Evolutionary conservation across 2,888 invertebrate genomes (phyloP).

Genomic region (Schizaphis graminum): DNA sequence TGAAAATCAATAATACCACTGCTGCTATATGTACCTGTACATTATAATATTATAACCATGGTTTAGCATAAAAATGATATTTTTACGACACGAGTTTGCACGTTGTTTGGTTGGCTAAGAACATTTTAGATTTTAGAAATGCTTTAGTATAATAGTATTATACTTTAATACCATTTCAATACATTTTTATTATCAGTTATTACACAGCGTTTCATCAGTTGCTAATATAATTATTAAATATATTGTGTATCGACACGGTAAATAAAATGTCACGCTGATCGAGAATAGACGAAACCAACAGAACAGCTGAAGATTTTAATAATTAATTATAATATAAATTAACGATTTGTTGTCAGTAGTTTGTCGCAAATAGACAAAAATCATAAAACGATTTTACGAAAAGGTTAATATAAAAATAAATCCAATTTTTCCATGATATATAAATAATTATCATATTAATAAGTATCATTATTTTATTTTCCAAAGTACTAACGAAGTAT

Average conservation of each 20-base stretch:
- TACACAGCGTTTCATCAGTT: background rate
- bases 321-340: background rate
- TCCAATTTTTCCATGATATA: background rate
- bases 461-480: background rate
- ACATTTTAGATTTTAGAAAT: background rate
- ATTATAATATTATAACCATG: background rate
- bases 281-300: background rate
- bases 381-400: background rate
- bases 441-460: background rate
- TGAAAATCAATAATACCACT: background rate
- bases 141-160: background rate
- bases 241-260: background rate
- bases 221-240: background rate
- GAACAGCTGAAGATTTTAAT: background rate
- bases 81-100: background rate
- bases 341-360: background rate
- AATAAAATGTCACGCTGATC: background rate
- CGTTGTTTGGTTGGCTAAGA: background rate
- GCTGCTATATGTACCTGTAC: background rate
- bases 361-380: background rate
- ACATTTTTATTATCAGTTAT: background rate
- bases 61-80: background rate
- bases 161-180: background rate
- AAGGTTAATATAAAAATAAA: background rate
- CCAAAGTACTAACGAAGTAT: background rate